Conservation (phyloP, 2,797 vertebrate genomes). For the Microcaecilia unicolor region DNA sequence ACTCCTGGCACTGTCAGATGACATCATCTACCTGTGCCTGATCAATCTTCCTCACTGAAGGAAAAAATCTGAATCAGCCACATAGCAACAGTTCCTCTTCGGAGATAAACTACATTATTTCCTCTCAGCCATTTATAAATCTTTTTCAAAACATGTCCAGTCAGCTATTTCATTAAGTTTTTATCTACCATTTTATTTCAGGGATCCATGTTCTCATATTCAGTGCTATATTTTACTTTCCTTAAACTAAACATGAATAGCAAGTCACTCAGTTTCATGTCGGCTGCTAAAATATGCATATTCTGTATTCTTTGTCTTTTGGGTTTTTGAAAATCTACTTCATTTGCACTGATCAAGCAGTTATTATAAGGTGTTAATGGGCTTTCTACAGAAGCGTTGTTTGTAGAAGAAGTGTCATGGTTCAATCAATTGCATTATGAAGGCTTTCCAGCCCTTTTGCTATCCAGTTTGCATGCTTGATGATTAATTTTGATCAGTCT, state of each 20-base stretch:
- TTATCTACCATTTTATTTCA: neutral
- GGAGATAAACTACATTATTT: neutral
- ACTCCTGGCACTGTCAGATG: too few relatives aligned
- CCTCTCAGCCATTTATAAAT: neutral
- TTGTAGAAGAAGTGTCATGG: neutral
- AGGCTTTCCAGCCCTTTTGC: neutral
- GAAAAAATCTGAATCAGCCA: too few relatives aligned
- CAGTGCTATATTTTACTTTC: neutral
- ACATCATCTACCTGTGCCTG: too few relatives aligned
- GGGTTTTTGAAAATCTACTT: constrained; percentile 4
- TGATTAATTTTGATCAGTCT: neutral
- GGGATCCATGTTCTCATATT: neutral
- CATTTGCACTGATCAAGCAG: neutral
- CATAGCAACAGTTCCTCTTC: too few relatives aligned
- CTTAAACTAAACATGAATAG: neutral
- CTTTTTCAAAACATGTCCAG: neutral
- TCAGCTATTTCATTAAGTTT: neutral
- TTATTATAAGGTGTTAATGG: neutral
- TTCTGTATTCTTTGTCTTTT: neutral
- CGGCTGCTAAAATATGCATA: neutral
- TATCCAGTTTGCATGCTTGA: constrained; percentile 5
- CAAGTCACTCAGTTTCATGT: neutral
- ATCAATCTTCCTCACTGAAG: too few relatives aligned
- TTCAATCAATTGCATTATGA: neutral
- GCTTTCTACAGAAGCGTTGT: neutral